Evolutionary conservation across 2,888 invertebrate genomes (phyloP).

Genomic region (Ecdyonurus torrentis): DNA sequence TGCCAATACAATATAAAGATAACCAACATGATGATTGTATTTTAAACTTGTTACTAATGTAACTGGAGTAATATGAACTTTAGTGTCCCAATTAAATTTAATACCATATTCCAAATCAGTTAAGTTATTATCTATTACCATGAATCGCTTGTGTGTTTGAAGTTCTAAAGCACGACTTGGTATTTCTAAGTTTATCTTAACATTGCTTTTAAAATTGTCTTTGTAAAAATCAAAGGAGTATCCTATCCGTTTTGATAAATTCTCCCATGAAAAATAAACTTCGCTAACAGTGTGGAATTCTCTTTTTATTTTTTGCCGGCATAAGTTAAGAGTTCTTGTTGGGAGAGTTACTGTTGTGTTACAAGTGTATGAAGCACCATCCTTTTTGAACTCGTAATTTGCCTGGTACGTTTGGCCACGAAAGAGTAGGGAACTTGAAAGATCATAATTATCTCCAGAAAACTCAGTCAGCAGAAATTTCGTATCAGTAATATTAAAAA

Average conservation of each 20-base stretch:
- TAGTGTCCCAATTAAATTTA: conserved; percentile 1
- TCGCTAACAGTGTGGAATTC: neutral
- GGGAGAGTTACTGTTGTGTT: neutral
- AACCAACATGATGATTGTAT: neutral
- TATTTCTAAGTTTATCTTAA: neutral
- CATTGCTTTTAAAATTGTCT: neutral
- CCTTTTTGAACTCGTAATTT: neutral
- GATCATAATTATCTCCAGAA: neutral
- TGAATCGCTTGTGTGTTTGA: neutral
- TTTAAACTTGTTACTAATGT: neutral
- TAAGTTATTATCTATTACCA: neutral
- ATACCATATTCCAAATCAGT: neutral
- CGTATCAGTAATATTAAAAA: neutral
- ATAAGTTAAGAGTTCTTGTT: neutral
- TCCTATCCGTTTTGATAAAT: neutral
- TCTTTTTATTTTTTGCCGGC: neutral
- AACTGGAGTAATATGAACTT: neutral
- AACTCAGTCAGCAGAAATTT: neutral
- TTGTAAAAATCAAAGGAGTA: neutral
- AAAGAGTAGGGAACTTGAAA: neutral
- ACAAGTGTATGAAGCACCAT: neutral
- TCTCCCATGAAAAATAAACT: neutral
- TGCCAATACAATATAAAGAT: neutral
- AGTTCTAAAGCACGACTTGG: neutral
- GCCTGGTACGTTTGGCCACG: neutral